These are phyloP conservation scores for Myotis planiceps DNA, from an alignment of 2,797 vertebrate genomes.

Conservation along the genomic window DNA sequence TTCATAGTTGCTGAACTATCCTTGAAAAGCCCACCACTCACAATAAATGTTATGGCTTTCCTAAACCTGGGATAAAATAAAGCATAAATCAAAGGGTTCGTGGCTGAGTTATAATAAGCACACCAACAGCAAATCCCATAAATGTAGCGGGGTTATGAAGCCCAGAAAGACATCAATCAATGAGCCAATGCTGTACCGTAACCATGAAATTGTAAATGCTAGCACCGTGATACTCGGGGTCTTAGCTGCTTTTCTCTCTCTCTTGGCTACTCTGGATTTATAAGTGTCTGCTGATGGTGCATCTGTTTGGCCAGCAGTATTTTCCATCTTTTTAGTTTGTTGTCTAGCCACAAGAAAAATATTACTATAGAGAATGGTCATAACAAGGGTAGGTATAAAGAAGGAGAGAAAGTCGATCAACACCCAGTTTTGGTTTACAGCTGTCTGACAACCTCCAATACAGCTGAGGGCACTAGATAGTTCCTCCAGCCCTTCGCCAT, in stretches of 20 bases:
- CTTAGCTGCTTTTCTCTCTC: constrained; percentile 84
- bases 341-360: constrained; percentile 76
- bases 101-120: constrained; percentile 25
- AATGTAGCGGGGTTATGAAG: constrained; percentile 46
- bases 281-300: not conserved
- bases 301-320: not conserved
- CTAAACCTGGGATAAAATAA: constrained; percentile 55
- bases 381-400: constrained; percentile 51
- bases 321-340: constrained; percentile 80
- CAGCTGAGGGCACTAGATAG: not conserved
- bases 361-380: constrained; percentile 59
- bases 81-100: constrained; percentile 60
- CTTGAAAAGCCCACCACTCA: constrained; percentile 38
- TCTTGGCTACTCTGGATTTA: constrained; percentile 38
- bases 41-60: constrained; percentile 55
- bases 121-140: constrained; percentile 46
- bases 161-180: constrained; percentile 67
- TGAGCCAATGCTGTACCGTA: constrained; percentile 67
- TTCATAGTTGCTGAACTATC: constrained; percentile 72
- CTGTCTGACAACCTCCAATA: not conserved
- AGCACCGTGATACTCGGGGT: constrained; percentile 77
- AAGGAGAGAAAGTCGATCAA: constrained; percentile 56
- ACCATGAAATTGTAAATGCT: constrained; percentile 80
- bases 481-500: not conserved
- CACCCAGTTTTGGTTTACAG: constrained; percentile 52